Base-by-base conservation (phyloP, 2,888 invertebrate species). In the Keiferia lycopersicella region DNA sequence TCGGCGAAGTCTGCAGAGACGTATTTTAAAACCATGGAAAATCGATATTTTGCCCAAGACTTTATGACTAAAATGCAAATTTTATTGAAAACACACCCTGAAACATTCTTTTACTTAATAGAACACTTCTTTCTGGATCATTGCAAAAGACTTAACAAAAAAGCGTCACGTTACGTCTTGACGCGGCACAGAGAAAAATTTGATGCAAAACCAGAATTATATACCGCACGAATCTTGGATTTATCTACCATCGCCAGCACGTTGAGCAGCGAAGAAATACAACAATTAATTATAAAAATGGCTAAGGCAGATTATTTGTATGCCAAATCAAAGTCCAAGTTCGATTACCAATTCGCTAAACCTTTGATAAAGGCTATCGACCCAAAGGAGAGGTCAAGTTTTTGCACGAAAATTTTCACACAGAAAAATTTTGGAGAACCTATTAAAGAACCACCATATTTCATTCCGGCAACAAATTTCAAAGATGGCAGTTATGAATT, bases 21-120 rank as follows among this genome's bases (percentile, higher is more conserved):
- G 41, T 87, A 76, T 67, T 87, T 78, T 56, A 79, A 83, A 30
- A 69, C 70, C 2, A 66, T 87, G 11, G 66, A 68, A 10, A 70
- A 65, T 0, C 73, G 80, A 38, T 64, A 69, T 11, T n/a, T 11
- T 50, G 11, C 1, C 20, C 0, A 20, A 18, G 20, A 4, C 0
- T 50, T 20, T 20, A 50, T 50, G 11, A 50, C 20, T 11, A 14
- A 64, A 10, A 68, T 59, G 12, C n/a, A 75, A 71, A 71, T 67
- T 65, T 53, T 85, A 1, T 68, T 86, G 12, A 86, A 86, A 66
- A 53, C 58, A 4, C 72, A 86, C 14, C 66, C 79, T 0, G 68
- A 71, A 11, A 59, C 73, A 30, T 71, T 69, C 59, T 66, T 78
- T 12, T 69, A 76, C 60, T 67, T 76, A 3, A 65, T 67, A 10